Evolutionary conservation across 2,888 invertebrate genomes (phyloP).

Genomic region (Phymatocera aterrima): DNA sequence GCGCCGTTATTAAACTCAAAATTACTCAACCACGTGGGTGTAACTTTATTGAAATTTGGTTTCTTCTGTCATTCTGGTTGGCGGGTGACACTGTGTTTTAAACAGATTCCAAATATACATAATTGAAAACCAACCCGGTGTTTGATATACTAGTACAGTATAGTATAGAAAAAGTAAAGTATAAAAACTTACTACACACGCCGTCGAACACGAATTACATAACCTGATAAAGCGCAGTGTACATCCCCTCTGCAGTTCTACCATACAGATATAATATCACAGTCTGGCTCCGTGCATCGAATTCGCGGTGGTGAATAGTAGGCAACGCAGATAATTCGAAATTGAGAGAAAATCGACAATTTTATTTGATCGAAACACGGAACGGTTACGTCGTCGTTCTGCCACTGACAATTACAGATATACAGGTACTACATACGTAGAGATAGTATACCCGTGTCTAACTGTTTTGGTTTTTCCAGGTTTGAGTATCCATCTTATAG

Average conservation of each 20-base stretch:
- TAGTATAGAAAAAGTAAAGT: too few species aligned
- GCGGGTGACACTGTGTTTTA: neutral
- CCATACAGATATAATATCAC: too few species aligned
- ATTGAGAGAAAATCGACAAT: constrained; percentile 5
- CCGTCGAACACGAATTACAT: constrained; percentile 12
- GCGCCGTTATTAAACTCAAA: too few species aligned
- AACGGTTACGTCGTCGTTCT: neutral
- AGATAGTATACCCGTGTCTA: too few species aligned
- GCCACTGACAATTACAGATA: neutral
- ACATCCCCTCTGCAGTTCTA: too few species aligned
- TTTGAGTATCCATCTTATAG: too few species aligned
- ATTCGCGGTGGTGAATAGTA: neutral
- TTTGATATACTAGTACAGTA: neutral
- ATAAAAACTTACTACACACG: too few species aligned
- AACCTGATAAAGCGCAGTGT: constrained; percentile 12
- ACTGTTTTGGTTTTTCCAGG: neutral
- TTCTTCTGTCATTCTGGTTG: neutral
- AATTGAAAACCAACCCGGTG: neutral
- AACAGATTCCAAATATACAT: neutral
- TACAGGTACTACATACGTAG: too few species aligned
- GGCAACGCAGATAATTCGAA: neutral
- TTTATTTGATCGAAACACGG: neutral
- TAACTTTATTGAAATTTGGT: neutral
- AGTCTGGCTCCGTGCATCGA: too few species aligned
- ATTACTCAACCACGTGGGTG: too few species aligned